phyloP scores from a whole-genome alignment of 1,140 invertebrate genomes.

The Halictus rubicundus region DNA sequence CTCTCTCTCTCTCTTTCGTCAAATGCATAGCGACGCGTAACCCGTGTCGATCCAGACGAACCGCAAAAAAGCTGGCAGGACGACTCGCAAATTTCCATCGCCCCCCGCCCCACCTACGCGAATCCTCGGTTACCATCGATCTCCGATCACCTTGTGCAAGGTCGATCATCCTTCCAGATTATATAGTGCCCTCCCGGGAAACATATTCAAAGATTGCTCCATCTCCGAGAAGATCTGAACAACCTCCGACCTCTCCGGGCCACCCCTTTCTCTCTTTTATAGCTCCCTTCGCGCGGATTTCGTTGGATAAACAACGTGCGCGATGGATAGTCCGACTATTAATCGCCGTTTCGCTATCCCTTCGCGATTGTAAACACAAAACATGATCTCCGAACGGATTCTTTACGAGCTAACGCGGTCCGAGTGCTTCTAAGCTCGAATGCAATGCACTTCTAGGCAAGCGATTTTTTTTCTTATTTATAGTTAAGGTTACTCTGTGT shows the following conservation, averaged over 20 bases:
- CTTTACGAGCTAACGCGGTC: too few relatives aligned
- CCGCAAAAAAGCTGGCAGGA: not conserved
- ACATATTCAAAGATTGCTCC: not conserved
- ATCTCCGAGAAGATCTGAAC: not conserved
- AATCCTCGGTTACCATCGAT: slow-evolving; percentile 34
- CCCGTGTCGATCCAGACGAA: not conserved
- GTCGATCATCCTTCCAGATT: slow-evolving; percentile 41
- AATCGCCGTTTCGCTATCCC: not conserved
- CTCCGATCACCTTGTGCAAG: slow-evolving; percentile 52
- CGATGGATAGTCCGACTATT: not conserved
- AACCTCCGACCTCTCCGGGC: not conserved
- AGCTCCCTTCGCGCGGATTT: not conserved
- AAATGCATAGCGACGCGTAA: not conserved
- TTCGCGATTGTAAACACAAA: too few relatives aligned
- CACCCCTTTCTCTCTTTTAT: not conserved
- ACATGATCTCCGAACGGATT: too few relatives aligned
- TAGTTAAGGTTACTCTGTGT: too few relatives aligned
- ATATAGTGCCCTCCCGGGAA: slow-evolving; percentile 3
- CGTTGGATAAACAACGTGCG: not conserved
- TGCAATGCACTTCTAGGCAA: too few relatives aligned
- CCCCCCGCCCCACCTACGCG: not conserved
- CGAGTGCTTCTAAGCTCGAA: too few relatives aligned
- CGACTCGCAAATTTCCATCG: slow-evolving; percentile 42
- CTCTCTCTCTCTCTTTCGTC: too few relatives aligned
- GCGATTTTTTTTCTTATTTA: too few relatives aligned